Conservation (phyloP, 1,140 invertebrate species). For the Drosophila saltans region DNA sequence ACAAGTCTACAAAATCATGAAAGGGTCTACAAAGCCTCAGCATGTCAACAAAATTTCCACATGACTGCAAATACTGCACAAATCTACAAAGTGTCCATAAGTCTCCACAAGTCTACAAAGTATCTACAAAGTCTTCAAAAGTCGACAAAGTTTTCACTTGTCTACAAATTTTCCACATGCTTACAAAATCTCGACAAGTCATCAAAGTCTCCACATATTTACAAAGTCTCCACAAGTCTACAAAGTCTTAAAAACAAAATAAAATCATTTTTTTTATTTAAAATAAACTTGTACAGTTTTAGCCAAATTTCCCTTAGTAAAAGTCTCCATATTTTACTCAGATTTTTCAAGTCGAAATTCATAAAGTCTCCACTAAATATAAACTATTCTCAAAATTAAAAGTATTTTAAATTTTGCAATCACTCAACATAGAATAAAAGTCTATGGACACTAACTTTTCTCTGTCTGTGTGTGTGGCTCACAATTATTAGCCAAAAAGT, state of each 20-base stretch:
- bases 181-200: too few species aligned
- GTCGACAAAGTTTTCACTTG: neutral
- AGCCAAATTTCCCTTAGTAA: too few species aligned
- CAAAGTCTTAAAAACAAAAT: neutral
- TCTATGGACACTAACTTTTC: neutral
- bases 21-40: neutral
- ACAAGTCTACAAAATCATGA: neutral
- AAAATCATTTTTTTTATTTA: too few species aligned
- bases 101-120: neutral
- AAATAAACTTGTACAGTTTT: neutral
- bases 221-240: neutral
- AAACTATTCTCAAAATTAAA: neutral
- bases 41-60: neutral
- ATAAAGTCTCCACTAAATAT: neutral
- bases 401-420: neutral
- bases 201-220: neutral
- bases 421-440: neutral
- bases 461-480: slow-evolving; percentile 39
- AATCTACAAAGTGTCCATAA: neutral
- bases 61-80: neutral
- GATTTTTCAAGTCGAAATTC: neutral
- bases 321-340: too few species aligned
- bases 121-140: neutral
- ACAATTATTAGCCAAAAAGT: slow-evolving; percentile 38
- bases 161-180: too few species aligned